Conservation (phyloP, 2,113 vertebrate species). For the Hippocampus abdominalis region DNA sequence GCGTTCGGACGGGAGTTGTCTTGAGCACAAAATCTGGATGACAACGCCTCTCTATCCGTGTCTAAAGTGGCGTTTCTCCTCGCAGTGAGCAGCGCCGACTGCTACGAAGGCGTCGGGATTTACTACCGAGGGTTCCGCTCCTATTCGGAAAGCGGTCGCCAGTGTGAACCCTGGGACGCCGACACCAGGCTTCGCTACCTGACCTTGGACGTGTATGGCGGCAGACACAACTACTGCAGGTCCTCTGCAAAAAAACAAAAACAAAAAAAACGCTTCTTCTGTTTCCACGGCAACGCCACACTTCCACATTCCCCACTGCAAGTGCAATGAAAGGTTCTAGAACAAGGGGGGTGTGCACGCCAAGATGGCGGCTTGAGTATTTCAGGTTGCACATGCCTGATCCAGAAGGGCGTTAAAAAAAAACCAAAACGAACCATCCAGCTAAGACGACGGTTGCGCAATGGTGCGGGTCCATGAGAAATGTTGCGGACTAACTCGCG, state of each 20-base stretch:
- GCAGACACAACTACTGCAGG: constrained; percentile 75
- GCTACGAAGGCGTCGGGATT: constrained; percentile 52
- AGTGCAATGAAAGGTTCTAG: too few relatives aligned
- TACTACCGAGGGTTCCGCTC: constrained; percentile 56
- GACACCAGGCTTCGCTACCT: constrained; percentile 22
- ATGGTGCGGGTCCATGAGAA: neutral
- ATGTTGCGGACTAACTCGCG: neutral
- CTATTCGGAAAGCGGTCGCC: constrained; percentile 36
- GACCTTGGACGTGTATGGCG: constrained; percentile 26
- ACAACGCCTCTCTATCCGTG: too few relatives aligned
- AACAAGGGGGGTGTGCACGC: too few relatives aligned
- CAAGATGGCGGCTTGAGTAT: too few relatives aligned
- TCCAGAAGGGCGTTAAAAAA: too few relatives aligned
- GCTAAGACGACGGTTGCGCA: too few relatives aligned
- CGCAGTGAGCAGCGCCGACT: constrained; percentile 23
- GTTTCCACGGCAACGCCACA: neutral
- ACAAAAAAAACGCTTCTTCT: neutral
- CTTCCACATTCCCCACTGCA: too few relatives aligned
- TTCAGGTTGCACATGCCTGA: too few relatives aligned
- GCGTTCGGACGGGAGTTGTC: too few relatives aligned
- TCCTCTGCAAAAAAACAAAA: neutral
- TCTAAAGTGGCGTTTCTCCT: neutral
- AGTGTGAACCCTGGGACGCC: constrained; percentile 54
- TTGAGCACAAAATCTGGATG: too few relatives aligned
- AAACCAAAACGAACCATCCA: too few relatives aligned